These are phyloP conservation scores for Tetragonisca angustula DNA, from an alignment of 2,888 invertebrate genomes.

Conservation along the genomic window DNA sequence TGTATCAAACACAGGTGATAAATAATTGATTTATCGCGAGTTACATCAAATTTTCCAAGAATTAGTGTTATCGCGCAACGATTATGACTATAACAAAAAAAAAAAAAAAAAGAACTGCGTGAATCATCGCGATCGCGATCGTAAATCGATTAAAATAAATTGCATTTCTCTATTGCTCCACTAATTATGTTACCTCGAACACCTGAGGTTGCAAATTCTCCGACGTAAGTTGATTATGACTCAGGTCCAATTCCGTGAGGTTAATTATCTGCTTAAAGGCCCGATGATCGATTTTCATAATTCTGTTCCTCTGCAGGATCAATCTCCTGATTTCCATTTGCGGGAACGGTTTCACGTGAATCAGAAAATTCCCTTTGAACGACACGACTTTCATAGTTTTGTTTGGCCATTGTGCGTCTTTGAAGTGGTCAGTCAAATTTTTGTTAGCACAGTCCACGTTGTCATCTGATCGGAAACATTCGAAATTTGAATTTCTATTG, in stretches of 20 bases:
- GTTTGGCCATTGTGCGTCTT: conserved; percentile 85
- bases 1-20: not conserved
- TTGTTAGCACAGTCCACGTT: conserved; percentile 86
- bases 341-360: conserved; percentile 86
- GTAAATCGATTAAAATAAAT: not conserved
- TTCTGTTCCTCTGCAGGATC: conserved; percentile 87
- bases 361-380: conserved; percentile 74
- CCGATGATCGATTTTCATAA: conserved; percentile 86
- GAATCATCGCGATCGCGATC: not conserved
- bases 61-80: conserved; percentile 7
- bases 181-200: conserved; percentile 86
- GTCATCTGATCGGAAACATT: conserved; percentile 44
- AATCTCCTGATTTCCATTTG: conserved; percentile 85
- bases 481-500: not conserved
- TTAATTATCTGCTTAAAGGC: conserved; percentile 88
- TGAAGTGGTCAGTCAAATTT: conserved; percentile 85
- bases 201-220: conserved; percentile 87
- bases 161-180: not conserved
- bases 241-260: conserved; percentile 88
- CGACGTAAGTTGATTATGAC: conserved; percentile 88
- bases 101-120: conserved; percentile 12
- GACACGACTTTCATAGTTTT: conserved; percentile 77
- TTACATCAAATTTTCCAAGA: not conserved
- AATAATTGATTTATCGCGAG: not conserved
- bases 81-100: conserved; percentile 20